phyloP scores from a whole-genome alignment of 2,797 vertebrate species.

The Macroramphosus scolopax region DNA sequence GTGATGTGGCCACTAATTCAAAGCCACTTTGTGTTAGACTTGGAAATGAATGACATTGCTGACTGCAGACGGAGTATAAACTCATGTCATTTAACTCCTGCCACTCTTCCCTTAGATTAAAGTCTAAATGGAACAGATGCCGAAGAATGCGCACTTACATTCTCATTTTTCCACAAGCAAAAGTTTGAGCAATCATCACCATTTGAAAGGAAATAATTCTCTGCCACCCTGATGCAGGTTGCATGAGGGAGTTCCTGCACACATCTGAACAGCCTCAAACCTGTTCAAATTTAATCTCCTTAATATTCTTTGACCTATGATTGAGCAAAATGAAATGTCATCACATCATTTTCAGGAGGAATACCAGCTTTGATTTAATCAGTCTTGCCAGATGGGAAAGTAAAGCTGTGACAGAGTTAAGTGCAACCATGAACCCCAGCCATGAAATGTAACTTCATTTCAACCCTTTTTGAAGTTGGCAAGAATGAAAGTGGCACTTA shows the following conservation, averaged over 20 bases:
- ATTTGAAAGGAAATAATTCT: not conserved
- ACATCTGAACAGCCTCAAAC: not conserved
- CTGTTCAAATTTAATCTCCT: too few species aligned
- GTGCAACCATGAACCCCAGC: conserved; percentile 29
- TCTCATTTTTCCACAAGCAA: not conserved
- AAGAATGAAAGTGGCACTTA: conserved; percentile 25
- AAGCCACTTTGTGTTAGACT: too few species aligned
- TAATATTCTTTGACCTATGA: too few species aligned
- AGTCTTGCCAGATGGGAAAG: conserved; percentile 26
- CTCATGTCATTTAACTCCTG: not conserved
- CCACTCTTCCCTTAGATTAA: not conserved
- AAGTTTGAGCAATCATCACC: not conserved
- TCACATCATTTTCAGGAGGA: conserved; percentile 22
- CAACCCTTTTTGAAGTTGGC: conserved; percentile 29
- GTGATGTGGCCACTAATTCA: too few species aligned
- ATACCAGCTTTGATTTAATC: conserved; percentile 30
- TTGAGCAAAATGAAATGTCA: too few species aligned
- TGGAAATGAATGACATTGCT: too few species aligned
- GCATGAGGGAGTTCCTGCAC: too few species aligned
- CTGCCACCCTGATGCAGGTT: too few species aligned
- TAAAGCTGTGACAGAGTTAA: conserved; percentile 19
- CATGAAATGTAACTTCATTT: conserved; percentile 37
- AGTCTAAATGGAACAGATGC: not conserved
- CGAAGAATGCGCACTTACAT: not conserved
- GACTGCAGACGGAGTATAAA: not conserved